phyloP scores from a whole-genome alignment of 2,113 vertebrate genomes.

The Acanthochromis polyacanthus region DNA sequence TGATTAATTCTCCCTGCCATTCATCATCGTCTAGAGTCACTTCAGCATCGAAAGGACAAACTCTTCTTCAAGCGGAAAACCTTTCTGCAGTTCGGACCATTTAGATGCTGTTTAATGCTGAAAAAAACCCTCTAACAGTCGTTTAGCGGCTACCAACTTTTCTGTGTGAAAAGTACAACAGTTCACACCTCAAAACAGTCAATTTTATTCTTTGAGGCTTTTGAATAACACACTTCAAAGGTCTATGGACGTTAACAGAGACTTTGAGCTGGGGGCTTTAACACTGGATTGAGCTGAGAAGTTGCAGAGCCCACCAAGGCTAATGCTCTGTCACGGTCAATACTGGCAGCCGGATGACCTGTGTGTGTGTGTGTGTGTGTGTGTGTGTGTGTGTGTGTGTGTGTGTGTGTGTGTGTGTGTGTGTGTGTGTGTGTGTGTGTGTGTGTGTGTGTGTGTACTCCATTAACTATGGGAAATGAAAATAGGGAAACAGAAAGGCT shows the following conservation, averaged over 20 bases:
- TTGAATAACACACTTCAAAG: conserved; percentile 40
- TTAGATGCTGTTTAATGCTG: conserved; percentile 12
- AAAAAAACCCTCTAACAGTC: conserved; percentile 13
- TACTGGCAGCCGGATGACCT: conserved; percentile 13
- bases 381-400: conserved; percentile 8
- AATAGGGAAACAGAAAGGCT: conserved; percentile 11
- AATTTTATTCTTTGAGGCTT: conserved; percentile 20
- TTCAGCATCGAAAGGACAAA: conserved; percentile 3
- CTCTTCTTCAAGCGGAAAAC: background rate
- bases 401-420: conserved; percentile 10
- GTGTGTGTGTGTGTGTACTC: conserved; percentile 11
- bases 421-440: background rate
- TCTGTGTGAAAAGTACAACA: conserved; percentile 17
- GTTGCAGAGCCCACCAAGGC: conserved; percentile 42
- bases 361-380: background rate
- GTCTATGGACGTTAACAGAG: conserved; percentile 25
- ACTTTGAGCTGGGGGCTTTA: conserved; percentile 46
- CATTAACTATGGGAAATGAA: conserved; percentile 9
- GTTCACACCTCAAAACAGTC: conserved; percentile 47
- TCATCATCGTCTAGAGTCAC: background rate
- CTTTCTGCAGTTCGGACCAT: background rate
- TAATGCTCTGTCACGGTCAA: conserved; percentile 51
- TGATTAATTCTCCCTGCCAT: no score
- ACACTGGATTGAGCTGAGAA: conserved; percentile 40
- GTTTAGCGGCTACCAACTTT: background rate